phyloP scores from a whole-genome alignment of 2,888 invertebrate genomes.

The Cheilosia scutellata region DNA sequence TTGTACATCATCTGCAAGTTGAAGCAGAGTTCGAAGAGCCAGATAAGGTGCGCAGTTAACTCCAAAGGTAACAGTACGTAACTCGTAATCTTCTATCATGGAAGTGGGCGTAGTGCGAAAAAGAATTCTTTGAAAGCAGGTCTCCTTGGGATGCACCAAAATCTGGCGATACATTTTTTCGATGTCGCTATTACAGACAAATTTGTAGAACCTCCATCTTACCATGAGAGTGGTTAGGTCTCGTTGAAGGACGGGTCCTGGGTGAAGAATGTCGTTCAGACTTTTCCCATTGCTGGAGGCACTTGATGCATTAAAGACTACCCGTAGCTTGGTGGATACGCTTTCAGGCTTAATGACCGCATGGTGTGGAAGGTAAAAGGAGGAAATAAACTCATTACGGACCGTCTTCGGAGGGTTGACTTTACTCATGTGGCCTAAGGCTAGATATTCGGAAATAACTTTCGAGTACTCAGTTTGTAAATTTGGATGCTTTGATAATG shows the following conservation, averaged over 20 bases:
- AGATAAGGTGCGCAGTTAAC: neutral
- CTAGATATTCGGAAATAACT: too few relatives aligned
- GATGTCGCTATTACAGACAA: neutral
- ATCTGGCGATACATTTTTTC: neutral
- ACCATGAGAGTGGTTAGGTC: too few relatives aligned
- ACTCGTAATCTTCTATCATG: neutral
- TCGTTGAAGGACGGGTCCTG: too few relatives aligned
- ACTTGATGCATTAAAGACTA: slow-evolving; percentile 74
- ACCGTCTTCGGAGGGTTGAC: too few relatives aligned
- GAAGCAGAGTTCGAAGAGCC: neutral
- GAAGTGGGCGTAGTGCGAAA: slow-evolving; percentile 15
- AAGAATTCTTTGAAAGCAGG: slow-evolving; percentile 62
- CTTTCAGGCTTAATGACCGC: slow-evolving; percentile 28
- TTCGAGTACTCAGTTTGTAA: neutral
- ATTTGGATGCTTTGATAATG: too few relatives aligned
- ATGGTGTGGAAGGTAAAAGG: too few relatives aligned
- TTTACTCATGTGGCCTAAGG: too few relatives aligned
- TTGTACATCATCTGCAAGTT: too few relatives aligned
- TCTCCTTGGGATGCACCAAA: neutral
- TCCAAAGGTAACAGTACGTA: neutral
- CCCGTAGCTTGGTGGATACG: slow-evolving; percentile 73
- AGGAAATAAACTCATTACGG: too few relatives aligned
- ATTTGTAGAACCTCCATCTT: neutral
- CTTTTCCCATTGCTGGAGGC: slow-evolving; percentile 21
- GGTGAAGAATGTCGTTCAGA: neutral